These are phyloP conservation scores for Agapornis canus DNA, from an alignment of 2,797 vertebrate genomes.

Conservation along the genomic window DNA sequence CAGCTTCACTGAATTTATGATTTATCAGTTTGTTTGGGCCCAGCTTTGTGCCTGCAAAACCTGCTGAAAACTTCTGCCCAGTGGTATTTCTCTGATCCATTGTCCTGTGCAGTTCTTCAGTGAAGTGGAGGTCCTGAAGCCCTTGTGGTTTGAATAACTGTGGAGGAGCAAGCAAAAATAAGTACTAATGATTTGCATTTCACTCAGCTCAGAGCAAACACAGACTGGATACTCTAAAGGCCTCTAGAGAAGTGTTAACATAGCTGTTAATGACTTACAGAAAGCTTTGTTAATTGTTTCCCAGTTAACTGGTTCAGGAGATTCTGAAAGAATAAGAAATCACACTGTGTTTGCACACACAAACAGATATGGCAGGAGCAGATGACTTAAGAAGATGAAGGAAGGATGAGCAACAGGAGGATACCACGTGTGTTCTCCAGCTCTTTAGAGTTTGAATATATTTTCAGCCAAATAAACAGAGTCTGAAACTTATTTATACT, in stretches of 20 bases:
- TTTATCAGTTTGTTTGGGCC: neutral
- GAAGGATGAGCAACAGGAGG: neutral
- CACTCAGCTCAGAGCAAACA: neutral
- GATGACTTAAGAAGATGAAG: neutral
- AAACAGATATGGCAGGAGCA: neutral
- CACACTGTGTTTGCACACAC: neutral
- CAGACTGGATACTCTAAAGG: neutral
- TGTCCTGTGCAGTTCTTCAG: neutral
- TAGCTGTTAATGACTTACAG: neutral
- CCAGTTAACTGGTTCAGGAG: neutral
- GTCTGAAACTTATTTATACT: neutral
- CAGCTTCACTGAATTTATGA: neutral
- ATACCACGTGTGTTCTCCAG: neutral
- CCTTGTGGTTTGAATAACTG: neutral
- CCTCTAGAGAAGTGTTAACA: neutral
- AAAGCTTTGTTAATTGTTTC: neutral
- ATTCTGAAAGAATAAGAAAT: neutral
- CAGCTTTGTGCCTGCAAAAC: neutral
- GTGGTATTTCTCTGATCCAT: neutral
- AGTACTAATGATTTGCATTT: neutral
- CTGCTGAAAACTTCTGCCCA: neutral
- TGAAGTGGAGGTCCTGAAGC: neutral
- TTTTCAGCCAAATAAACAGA: neutral
- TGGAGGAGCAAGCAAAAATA: neutral
- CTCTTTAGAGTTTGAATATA: neutral